These are phyloP conservation scores for Eupithecia pulchellata DNA, from an alignment of 2,888 invertebrate genomes.

Conservation along the genomic window DNA sequence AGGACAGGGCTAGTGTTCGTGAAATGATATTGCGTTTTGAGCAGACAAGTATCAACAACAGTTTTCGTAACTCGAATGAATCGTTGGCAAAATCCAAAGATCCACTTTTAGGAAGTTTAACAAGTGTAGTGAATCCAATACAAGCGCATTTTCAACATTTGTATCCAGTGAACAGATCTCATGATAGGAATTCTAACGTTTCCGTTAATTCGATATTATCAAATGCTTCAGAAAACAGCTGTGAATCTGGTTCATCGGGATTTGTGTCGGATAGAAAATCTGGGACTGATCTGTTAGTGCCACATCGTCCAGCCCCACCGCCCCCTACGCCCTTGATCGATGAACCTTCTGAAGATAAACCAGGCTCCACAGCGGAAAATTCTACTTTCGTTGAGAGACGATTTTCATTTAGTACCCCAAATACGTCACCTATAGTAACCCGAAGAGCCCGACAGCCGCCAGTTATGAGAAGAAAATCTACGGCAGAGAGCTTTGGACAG, in stretches of 20 bases:
- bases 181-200: slow-evolving; percentile 78
- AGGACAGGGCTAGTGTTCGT: slow-evolving; percentile 71
- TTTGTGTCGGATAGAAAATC: slow-evolving; percentile 79
- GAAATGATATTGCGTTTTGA: slow-evolving; percentile 80
- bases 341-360: slow-evolving; percentile 64
- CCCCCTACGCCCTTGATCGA: slow-evolving; percentile 75
- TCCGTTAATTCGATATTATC: slow-evolving; percentile 82
- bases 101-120: slow-evolving; percentile 66
- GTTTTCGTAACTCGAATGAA: slow-evolving; percentile 68
- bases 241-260: slow-evolving; percentile 81
- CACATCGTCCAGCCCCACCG: slow-evolving; percentile 79
- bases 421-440: slow-evolving; percentile 68
- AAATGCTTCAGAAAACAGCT: slow-evolving; percentile 77
- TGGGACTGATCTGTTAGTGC: slow-evolving; percentile 59
- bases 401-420: slow-evolving; percentile 72
- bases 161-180: slow-evolving; percentile 69
- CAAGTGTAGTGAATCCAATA: slow-evolving; percentile 75
- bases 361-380: slow-evolving; percentile 59
- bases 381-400: slow-evolving; percentile 60
- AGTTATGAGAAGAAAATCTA: slow-evolving; percentile 77
- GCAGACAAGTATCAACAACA: slow-evolving; percentile 62
- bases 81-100: slow-evolving; percentile 71
- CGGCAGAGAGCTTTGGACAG: slow-evolving; percentile 62
- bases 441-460: slow-evolving; percentile 77
- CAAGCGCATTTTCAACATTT: slow-evolving; percentile 74